These are phyloP conservation scores for Istiophorus platypterus DNA, from an alignment of 2,113 vertebrate species.

Conservation along the genomic window DNA sequence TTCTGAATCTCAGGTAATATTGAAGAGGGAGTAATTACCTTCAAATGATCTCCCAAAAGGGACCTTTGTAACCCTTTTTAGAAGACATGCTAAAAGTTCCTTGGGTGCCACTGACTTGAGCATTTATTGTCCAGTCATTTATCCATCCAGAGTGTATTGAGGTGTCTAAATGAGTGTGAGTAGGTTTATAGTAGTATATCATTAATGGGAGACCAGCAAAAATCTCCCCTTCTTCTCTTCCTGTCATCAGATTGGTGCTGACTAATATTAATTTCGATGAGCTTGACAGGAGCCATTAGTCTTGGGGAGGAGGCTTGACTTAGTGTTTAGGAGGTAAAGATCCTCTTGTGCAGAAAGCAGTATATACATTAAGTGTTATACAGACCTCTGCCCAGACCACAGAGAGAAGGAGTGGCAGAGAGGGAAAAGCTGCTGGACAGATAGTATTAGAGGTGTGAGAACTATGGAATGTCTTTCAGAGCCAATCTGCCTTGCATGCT, in stretches of 20 bases:
- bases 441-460: slow-evolving; percentile 45
- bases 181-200: slow-evolving; percentile 31
- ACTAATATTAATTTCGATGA: slow-evolving; percentile 72
- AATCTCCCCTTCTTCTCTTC: slow-evolving; percentile 47
- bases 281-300: slow-evolving; percentile 79
- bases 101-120: not conserved
- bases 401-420: slow-evolving; percentile 24
- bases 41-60: not conserved
- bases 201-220: slow-evolving; percentile 63
- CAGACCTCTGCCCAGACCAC: slow-evolving; percentile 25
- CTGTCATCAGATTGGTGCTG: slow-evolving; percentile 64
- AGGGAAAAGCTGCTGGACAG: slow-evolving; percentile 36
- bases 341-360: slow-evolving; percentile 39
- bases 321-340: slow-evolving; percentile 52
- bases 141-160: slow-evolving; percentile 55
- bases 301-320: slow-evolving; percentile 69
- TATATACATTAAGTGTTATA: slow-evolving; percentile 38
- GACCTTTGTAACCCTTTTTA: not conserved
- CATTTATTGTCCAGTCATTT: not conserved
- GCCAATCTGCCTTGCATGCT: not conserved
- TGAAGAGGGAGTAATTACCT: not conserved
- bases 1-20: not conserved
- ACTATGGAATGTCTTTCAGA: slow-evolving; percentile 49
- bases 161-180: slow-evolving; percentile 12
- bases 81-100: not conserved